Conservation (phyloP, 2,888 invertebrate genomes). For the Mythimna impura region DNA sequence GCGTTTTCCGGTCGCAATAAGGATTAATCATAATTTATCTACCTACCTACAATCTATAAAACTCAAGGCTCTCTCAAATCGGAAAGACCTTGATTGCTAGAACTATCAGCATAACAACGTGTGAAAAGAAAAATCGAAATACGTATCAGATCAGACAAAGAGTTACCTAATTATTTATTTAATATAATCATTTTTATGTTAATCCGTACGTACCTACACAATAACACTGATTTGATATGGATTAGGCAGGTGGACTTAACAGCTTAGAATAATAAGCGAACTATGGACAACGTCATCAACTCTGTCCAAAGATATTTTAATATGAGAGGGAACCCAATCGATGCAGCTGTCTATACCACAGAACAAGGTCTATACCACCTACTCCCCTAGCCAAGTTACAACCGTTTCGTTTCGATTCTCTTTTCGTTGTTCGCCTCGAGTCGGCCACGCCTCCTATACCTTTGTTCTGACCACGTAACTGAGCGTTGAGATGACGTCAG, state of each 20-base stretch:
- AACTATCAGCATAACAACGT: background rate
- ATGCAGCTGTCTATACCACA: too few relatives aligned
- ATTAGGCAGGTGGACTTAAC: background rate
- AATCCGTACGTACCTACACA: background rate
- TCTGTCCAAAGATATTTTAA: too few relatives aligned
- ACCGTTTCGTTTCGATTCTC: too few relatives aligned
- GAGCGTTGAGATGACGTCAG: too few relatives aligned
- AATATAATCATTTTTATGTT: background rate
- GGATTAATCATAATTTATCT: conserved; percentile 1
- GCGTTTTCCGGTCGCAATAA: background rate
- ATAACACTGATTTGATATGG: conserved; percentile 8
- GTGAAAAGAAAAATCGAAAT: background rate
- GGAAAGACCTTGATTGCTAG: conserved; percentile 1
- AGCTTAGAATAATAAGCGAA: background rate
- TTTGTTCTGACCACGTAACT: too few relatives aligned
- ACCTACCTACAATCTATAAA: background rate
- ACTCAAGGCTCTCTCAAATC: conserved; percentile 2
- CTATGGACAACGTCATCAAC: background rate
- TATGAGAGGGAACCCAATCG: too few relatives aligned
- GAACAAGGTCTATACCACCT: too few relatives aligned
- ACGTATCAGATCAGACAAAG: background rate
- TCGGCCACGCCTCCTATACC: too few relatives aligned
- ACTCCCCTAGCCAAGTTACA: too few relatives aligned
- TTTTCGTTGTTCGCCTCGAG: too few relatives aligned
- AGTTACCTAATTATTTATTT: conserved; percentile 8